Evolutionary conservation across 1,140 invertebrate species (phyloP).

Genomic region (Lepeophtheirus salmonis): DNA sequence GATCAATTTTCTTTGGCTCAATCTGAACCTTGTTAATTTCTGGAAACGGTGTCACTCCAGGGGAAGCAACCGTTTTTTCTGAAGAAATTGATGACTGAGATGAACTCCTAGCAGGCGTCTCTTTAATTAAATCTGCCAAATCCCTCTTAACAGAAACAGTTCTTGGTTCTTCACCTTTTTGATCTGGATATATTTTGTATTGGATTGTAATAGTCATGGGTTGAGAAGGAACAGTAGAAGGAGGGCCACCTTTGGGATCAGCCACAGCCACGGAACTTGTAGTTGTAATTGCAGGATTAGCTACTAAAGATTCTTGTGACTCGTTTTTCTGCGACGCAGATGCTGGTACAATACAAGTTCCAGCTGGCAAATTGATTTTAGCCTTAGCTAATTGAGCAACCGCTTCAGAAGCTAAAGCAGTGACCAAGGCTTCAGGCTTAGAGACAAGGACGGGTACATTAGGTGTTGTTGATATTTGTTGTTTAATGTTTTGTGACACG

Average conservation of each 20-base stretch:
- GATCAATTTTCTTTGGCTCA: background rate
- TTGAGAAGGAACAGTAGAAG: background rate
- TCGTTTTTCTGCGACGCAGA: too few species aligned
- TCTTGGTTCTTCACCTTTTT: background rate
- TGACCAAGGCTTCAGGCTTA: slow-evolving; percentile 6
- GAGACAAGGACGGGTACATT: background rate
- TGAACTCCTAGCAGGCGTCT: slow-evolving; percentile 1
- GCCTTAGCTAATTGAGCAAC: slow-evolving; percentile 10
- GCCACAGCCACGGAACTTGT: too few species aligned
- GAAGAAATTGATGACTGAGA: background rate
- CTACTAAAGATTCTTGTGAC: too few species aligned
- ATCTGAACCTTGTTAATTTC: too few species aligned
- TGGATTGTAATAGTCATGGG: slow-evolving; percentile 15
- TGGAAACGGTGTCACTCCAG: too few species aligned
- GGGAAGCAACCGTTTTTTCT: background rate
- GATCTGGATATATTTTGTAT: slow-evolving; percentile 14
- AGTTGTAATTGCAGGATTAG: too few species aligned
- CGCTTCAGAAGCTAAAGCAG: slow-evolving; percentile 1
- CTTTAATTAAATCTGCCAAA: slow-evolving; percentile 3
- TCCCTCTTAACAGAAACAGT: slow-evolving; percentile 8
- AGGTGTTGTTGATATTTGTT: too few species aligned
- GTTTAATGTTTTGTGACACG: too few species aligned
- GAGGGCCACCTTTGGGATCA: background rate
- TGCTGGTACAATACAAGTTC: slow-evolving; percentile 9
- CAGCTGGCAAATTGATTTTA: slow-evolving; percentile 9